Evolutionary conservation across 1,140 invertebrate species (phyloP).

Genomic region (Drosophila bocqueti): DNA sequence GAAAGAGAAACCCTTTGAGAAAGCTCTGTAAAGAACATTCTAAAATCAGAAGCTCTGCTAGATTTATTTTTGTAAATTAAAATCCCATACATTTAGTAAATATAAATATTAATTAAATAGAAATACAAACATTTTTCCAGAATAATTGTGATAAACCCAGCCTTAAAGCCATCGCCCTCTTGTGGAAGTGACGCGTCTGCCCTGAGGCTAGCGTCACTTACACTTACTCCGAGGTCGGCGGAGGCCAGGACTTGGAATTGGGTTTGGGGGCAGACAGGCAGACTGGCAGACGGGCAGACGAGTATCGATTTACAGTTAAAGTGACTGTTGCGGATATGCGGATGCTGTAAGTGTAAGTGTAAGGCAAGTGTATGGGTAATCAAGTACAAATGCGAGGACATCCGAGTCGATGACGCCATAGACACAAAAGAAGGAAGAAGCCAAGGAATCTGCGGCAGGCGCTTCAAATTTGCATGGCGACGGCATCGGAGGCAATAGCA

Average conservation of each 20-base stretch:
- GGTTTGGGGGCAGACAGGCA: conserved; percentile 15
- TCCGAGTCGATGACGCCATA: conserved; percentile 41
- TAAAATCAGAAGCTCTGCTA: background rate
- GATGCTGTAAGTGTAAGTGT: conserved; percentile 29
- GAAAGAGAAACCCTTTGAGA: background rate
- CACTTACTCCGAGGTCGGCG: conserved; percentile 22
- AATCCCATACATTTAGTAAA: background rate
- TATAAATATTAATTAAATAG: background rate
- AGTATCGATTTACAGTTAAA: conserved; percentile 74
- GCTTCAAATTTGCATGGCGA: conserved; percentile 43
- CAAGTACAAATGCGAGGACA: conserved; percentile 54
- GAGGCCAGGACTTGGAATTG: conserved; percentile 7
- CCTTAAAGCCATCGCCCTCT: background rate
- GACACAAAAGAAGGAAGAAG: conserved; percentile 28
- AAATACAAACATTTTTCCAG: background rate
- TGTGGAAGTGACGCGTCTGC: background rate
- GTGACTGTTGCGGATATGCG: conserved; percentile 41
- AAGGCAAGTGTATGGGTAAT: conserved; percentile 49
- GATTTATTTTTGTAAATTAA: background rate
- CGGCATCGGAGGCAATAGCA: background rate
- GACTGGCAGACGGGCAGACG: conserved; percentile 17
- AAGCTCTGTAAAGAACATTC: background rate
- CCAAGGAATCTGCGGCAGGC: conserved; percentile 36
- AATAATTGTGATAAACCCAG: background rate
- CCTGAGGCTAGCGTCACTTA: conserved; percentile 14